These are phyloP conservation scores for Anisognathus igniventris DNA, from an alignment of 2,797 vertebrate genomes.

Conservation along the genomic window DNA sequence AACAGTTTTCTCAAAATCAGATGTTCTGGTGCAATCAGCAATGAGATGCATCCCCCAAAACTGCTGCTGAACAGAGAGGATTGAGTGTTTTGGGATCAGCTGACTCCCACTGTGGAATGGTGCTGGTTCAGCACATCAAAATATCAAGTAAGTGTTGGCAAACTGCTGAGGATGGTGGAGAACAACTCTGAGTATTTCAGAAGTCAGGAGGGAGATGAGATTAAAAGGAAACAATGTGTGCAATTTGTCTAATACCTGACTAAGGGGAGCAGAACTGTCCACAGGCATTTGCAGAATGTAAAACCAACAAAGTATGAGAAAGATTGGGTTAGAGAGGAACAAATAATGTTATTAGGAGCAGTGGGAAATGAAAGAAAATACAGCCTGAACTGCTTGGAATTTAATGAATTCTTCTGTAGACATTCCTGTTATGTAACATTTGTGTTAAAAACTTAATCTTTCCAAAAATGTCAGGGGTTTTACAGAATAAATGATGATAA, in stretches of 20 bases:
- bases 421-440: neutral
- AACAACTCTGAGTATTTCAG: neutral
- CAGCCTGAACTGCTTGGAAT: neutral
- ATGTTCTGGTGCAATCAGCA: neutral
- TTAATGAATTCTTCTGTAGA: neutral
- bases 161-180: neutral
- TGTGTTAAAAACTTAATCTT: neutral
- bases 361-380: slow-evolving; percentile 3
- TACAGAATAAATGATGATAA: neutral
- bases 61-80: neutral
- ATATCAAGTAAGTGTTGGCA: neutral
- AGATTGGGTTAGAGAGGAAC: slow-evolving; percentile 1
- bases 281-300: neutral
- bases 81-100: neutral
- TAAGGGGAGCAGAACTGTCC: slow-evolving; percentile 22
- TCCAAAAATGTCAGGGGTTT: neutral
- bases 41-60: neutral
- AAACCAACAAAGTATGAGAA: slow-evolving; percentile 6
- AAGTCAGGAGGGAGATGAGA: neutral
- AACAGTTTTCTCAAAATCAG: neutral
- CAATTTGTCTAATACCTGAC: slow-evolving; percentile 28
- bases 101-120: neutral
- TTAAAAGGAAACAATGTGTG: neutral
- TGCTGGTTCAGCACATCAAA: neutral
- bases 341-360: slow-evolving; percentile 46